Evolutionary conservation across 2,797 vertebrate species (phyloP), one percentile per base, ranked within the genome.

Genomic region (Cygnus olor): DNA sequence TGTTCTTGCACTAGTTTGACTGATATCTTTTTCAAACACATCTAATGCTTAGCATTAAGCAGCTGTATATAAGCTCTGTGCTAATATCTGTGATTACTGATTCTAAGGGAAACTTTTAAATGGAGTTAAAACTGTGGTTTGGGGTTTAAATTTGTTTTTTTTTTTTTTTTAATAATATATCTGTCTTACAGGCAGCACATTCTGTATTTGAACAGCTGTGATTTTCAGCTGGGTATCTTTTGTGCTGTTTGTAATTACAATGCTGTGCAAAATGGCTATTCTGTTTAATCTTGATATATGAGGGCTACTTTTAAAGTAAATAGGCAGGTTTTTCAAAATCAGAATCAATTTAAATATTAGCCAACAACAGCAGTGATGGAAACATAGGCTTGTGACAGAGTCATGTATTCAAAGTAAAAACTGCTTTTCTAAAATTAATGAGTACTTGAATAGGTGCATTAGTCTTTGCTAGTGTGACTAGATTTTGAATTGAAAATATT

Each of bases 291-390:
- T 76, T 96, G 49, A 54, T 80, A 80, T 78, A 77, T 49, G 71
- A 91, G 18, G 58, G 56, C 72, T 89, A 54, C 54, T 96, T 94
- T 91, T 80, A 88, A 89, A 97, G 80, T 90, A 94, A 87, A 88
- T 18, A 82, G 58, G 51, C 73, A 81, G 32, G 10, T 78, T 97
- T 97, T 97, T 91, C 64, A 93, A 93, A 97, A 91, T 88, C 49
- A 84, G 73, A 92, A 96, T 93, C 60, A 93, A 89, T 95, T 95
- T 95, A 96, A 94, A 94, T 96, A 96, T 94, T 95, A 95, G 71
- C 36, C 71, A 85, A 70, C 49, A 94, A 53, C 32, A 83, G 47
- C 9, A 34, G 44, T 93, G 58, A 90, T 73, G 84, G 83, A 95
- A 97, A 89, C 40, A 49, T 36, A 80, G 89, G 38, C 66, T 47